phyloP scores from a whole-genome alignment of 1,140 invertebrate genomes.

The Marisa cornuarietis region DNA sequence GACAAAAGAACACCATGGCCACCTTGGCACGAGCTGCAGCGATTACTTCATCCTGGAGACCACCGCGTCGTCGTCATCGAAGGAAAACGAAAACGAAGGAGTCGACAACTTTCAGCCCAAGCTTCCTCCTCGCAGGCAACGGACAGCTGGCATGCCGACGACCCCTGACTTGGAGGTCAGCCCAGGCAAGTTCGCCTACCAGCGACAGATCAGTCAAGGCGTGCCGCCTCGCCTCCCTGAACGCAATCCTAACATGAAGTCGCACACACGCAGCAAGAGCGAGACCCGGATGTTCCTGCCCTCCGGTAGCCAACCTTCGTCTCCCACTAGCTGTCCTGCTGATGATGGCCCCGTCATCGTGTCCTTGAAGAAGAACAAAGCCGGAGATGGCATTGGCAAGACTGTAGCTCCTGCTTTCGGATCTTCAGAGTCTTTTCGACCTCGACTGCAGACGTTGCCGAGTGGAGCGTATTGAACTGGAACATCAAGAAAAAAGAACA shows the following conservation, averaged over 20 bases:
- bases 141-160: too few species aligned
- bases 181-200: not conserved
- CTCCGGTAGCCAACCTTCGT: too few species aligned
- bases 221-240: conserved; percentile 4
- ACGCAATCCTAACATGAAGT: not conserved
- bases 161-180: too few species aligned
- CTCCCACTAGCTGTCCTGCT: not conserved
- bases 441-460: not conserved
- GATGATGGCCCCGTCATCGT: conserved; percentile 19
- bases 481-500: not conserved
- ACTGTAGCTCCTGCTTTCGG: not conserved
- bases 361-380: conserved; percentile 14
- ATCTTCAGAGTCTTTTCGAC: not conserved
- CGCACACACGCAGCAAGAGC: conserved; percentile 16
- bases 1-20: too few species aligned
- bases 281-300: not conserved
- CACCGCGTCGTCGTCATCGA: not conserved
- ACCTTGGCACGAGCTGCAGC: not conserved
- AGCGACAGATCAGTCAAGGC: not conserved
- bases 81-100: not conserved
- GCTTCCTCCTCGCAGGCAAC: too few species aligned
- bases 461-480: not conserved
- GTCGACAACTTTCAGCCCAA: not conserved
- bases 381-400: not conserved
- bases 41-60: conserved; percentile 19